Evolutionary conservation across 37 sponge, comb jelly and placozoan genomes (phyloP).

Genomic region (Ianthella basta): DNA sequence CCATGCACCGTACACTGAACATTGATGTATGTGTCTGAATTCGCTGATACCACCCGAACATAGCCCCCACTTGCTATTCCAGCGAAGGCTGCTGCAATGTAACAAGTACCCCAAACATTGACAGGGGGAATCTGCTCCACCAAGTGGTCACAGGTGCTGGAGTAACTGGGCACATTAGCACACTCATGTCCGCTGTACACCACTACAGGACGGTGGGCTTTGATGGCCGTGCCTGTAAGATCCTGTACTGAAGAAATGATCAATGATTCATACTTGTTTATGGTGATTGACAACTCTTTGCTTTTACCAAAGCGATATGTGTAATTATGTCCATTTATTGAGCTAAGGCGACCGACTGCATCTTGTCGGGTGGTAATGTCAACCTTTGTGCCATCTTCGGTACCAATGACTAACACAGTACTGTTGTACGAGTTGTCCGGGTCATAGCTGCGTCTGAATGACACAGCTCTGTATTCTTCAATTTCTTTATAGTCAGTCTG

Average conservation of each 20-base stretch:
- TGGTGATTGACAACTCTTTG: background rate
- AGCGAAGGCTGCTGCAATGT: constrained; percentile 2
- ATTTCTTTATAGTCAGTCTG: background rate
- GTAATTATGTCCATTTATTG: background rate
- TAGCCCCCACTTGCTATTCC: too few relatives aligned
- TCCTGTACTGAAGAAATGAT: background rate
- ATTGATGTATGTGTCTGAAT: background rate
- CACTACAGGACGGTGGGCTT: background rate
- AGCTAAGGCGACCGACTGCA: background rate
- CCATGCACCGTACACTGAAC: background rate
- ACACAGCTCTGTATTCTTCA: constrained; percentile 15
- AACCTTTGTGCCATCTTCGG: background rate
- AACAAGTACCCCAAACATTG: background rate
- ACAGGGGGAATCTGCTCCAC: constrained; percentile 32
- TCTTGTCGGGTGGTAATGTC: background rate
- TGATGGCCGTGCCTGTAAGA: constrained; percentile 6
- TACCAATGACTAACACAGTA: constrained; percentile 18
- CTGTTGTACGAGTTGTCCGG: background rate
- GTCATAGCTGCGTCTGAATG: background rate
- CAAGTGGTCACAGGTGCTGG: constrained; percentile 17
- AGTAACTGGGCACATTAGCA: background rate
- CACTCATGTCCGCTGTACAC: constrained; percentile 37
- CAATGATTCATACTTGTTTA: background rate
- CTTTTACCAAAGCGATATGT: background rate
- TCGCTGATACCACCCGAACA: constrained; percentile 1